phyloP scores from a whole-genome alignment of 1,140 invertebrate genomes.

The Heliconius hewitsoni region DNA sequence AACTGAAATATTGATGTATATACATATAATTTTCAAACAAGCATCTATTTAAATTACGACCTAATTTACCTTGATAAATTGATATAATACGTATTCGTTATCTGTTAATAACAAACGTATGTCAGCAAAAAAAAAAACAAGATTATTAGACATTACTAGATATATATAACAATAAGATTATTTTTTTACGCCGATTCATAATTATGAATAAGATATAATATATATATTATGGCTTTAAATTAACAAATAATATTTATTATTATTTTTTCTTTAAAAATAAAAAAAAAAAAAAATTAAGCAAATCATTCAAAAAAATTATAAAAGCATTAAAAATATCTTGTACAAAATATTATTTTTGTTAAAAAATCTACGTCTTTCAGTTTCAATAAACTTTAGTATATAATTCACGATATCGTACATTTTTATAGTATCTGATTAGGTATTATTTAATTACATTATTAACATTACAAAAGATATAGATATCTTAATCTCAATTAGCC shows the following conservation, averaged over 20 bases:
- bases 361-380: too few species aligned
- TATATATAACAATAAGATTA: neutral
- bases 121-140: neutral
- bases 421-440: conserved; percentile 33
- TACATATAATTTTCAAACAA: neutral
- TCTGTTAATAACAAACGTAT: conserved; percentile 5
- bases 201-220: neutral
- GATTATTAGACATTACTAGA: neutral
- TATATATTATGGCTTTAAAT: too few species aligned
- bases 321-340: too few species aligned
- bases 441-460: conserved; percentile 38
- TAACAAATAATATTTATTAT: too few species aligned
- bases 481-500: conserved; percentile 36
- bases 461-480: conserved; percentile 32
- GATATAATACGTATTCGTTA: neutral
- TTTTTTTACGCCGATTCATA: neutral
- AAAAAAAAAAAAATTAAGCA: too few species aligned
- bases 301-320: too few species aligned
- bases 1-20: neutral
- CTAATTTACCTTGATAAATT: neutral
- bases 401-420: conserved; percentile 19
- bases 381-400: neutral
- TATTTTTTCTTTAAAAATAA: too few species aligned
- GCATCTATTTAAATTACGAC: neutral
- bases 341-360: too few species aligned